Evolutionary conservation across 2,113 vertebrate genomes (phyloP).

Genomic region (Beaufortia kweichowensis): DNA sequence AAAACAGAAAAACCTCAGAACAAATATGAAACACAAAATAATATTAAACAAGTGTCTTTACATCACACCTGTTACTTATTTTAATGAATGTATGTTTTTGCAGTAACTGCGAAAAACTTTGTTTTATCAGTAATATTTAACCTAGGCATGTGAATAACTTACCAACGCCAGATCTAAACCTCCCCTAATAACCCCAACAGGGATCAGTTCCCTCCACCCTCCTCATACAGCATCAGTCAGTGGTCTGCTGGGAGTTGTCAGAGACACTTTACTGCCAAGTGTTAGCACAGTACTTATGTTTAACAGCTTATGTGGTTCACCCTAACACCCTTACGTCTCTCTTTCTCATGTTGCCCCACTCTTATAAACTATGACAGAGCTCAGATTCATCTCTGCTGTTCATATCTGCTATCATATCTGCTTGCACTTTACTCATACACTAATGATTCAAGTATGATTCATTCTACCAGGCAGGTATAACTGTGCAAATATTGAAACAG

Average conservation of each 20-base stretch:
- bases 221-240: conserved; percentile 2
- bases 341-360: neutral
- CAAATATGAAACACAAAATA: no score
- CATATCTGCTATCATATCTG: neutral
- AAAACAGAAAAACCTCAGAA: no score
- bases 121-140: neutral
- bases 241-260: conserved; percentile 27
- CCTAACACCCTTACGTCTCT: neutral
- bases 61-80: no score
- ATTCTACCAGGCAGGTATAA: conserved; percentile 24
- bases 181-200: neutral
- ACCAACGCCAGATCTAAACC: conserved; percentile 9
- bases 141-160: neutral
- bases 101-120: no score
- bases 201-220: conserved; percentile 5
- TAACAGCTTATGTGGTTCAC: neutral
- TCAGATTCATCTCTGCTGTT: neutral
- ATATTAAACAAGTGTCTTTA: no score
- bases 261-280: conserved; percentile 17
- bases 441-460: conserved; percentile 4
- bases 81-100: no score
- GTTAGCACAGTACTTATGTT: conserved; percentile 13
- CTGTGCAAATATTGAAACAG: neutral
- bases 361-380: conserved; percentile 1
- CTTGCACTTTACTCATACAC: neutral